Evolutionary conservation across 2,113 vertebrate species (phyloP).

Genomic region (Potamarius usumacintae): DNA sequence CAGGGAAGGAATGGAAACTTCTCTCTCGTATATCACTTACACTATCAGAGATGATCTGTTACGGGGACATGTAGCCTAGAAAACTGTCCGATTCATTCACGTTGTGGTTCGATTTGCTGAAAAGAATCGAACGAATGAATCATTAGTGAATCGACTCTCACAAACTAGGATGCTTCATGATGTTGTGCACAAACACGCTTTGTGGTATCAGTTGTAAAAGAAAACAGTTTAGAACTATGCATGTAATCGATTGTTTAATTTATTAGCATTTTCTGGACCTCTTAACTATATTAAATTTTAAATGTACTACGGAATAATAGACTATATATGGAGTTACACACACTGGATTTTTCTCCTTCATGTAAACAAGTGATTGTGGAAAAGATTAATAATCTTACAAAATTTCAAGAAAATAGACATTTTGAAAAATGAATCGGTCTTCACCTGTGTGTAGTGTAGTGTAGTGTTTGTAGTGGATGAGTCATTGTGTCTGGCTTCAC

Average conservation of each 20-base stretch:
- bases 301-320: background rate
- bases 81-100: background rate
- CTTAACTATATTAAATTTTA: background rate
- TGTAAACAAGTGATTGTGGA: background rate
- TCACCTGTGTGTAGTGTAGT: background rate
- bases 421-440: background rate
- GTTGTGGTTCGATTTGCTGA: background rate
- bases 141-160: background rate
- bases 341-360: background rate
- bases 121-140: background rate
- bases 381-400: background rate
- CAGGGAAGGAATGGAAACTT: background rate
- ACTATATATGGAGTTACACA: background rate
- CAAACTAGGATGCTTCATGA: background rate
- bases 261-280: background rate
- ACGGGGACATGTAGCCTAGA: background rate
- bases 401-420: background rate
- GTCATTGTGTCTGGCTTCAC: slow-evolving; percentile 20
- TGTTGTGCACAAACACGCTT: background rate
- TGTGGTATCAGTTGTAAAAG: background rate
- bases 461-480: background rate
- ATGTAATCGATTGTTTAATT: background rate
- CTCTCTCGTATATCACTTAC: background rate
- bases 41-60: background rate
- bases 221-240: background rate